These are phyloP conservation scores for Drosophila kambysellisi DNA, from an alignment of 2,888 invertebrate genomes.

Conservation along the genomic window DNA sequence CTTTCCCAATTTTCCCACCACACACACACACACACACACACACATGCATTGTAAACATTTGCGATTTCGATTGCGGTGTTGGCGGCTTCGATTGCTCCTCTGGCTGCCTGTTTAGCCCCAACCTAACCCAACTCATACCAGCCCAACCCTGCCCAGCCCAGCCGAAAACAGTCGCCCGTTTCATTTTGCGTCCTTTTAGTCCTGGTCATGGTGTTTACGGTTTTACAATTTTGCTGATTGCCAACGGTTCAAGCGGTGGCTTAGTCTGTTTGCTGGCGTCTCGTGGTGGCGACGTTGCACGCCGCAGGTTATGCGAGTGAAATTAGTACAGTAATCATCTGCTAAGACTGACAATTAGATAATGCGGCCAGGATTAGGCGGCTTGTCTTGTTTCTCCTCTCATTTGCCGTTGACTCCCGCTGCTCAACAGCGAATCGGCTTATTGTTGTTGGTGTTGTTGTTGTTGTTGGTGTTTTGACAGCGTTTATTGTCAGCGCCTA, in stretches of 20 bases:
- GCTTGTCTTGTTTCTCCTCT: conserved; percentile 44
- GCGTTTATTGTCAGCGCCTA: conserved; percentile 77
- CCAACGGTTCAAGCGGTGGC: conserved; percentile 59
- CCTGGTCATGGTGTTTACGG: conserved; percentile 68
- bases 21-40: conserved; percentile 16
- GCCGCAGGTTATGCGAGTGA: conserved; percentile 59
- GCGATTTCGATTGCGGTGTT: conserved; percentile 57
- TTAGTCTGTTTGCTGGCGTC: conserved; percentile 57
- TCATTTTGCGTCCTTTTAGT: conserved; percentile 20
- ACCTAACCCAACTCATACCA: background rate
- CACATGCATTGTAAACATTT: conserved; percentile 46
- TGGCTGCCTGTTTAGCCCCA: conserved; percentile 21
- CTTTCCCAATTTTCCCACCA: conserved; percentile 51
- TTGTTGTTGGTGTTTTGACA: conserved; percentile 58
- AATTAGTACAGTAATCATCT: conserved; percentile 78
- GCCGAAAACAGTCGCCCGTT: background rate
- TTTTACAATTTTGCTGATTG: conserved; percentile 76
- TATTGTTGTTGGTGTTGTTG: conserved; percentile 14
- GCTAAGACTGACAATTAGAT: conserved; percentile 78
- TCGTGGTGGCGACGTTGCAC: conserved; percentile 29
- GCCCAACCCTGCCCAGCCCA: background rate
- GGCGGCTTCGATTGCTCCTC: conserved; percentile 59
- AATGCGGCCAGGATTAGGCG: conserved; percentile 69
- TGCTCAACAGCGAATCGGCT: conserved; percentile 36
- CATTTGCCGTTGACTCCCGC: conserved; percentile 14